Base-by-base conservation (phyloP, 2,113 vertebrate genomes). In the Talpa occidentalis region DNA sequence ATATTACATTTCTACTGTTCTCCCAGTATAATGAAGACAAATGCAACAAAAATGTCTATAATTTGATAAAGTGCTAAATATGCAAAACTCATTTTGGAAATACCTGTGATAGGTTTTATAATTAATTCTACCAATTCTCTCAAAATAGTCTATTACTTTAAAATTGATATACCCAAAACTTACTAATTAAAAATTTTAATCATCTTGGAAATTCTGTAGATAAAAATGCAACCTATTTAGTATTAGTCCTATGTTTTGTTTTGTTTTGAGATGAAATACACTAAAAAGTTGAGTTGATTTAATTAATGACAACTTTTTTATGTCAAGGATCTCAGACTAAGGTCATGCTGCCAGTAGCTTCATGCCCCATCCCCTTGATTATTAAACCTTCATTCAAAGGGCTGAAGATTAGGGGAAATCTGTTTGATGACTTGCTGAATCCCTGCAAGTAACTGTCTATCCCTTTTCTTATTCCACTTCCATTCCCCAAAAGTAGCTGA, bases 111-210 rank as follows among this genome's bases (percentile, higher is more conserved):
- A 80, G 9, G 7, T 59, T 77, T 80, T 67, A 6, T 73, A 37
- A 30, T 54, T 52, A 49, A 88, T 60, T 42, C 37, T 28, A 69
- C 59, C 40, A 76, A 59, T 62, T 56, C 40, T 44, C 26, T 77
- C 40, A 72, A 95, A 93, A 76, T 66, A 90, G 28, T 93, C 26
- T 42, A 67, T 6, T 70, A 15, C 52, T 93, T 80, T 64, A 64
- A 81, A 87, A 54, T 4, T 10, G 14, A 66, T 9, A 16, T 44
- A 78, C 4, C 21, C 4, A 60, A 82, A 82, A 78, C 28, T 72
- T 66, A 90, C 24, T 32, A 88, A 83, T 54, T 74, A 83, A 74
- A n/a, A n/a, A n/a, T n/a, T 87, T 86, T 62, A 17, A 93, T 26
- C 24, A 59, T 35, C 12, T 52, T 74, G 49, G 82, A 90, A 79